These are phyloP conservation scores for Barbus barbus DNA, from an alignment of 2,113 vertebrate species.

Conservation along the genomic window DNA sequence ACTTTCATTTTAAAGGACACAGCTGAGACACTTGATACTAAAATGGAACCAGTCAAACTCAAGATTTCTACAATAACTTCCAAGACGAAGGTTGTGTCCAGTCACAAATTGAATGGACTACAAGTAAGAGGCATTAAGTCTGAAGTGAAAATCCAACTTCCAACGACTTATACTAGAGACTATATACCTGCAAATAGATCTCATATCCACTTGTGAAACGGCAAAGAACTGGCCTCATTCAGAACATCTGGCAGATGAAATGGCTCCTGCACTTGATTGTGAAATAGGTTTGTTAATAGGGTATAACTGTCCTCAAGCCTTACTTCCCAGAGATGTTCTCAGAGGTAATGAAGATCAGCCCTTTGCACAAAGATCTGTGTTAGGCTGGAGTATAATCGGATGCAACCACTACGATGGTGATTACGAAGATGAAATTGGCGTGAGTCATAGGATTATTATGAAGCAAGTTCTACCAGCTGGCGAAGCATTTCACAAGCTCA, in stretches of 20 bases:
- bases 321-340: conserved; percentile 22
- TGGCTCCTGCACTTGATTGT: neutral
- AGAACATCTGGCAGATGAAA: too few relatives aligned
- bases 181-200: too few relatives aligned
- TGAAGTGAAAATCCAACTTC: too few relatives aligned
- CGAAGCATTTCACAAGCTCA: conserved; percentile 15
- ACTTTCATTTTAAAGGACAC: conserved; percentile 48
- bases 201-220: too few relatives aligned
- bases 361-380: conserved; percentile 26
- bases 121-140: conserved; percentile 22
- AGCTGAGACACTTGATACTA: neutral
- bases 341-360: neutral
- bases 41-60: conserved; percentile 42
- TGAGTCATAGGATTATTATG: conserved; percentile 35
- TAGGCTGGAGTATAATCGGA: conserved; percentile 15
- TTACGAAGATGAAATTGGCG: conserved; percentile 34
- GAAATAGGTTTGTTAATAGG: neutral
- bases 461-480: conserved; percentile 31
- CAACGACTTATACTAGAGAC: too few relatives aligned
- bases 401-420: neutral
- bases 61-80: conserved; percentile 48
- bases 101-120: conserved; percentile 40
- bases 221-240: too few relatives aligned
- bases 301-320: conserved; percentile 10
- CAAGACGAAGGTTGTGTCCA: neutral